Conservation (phyloP, 1,140 invertebrate species). For the Venustaconcha ellipsiformis region DNA sequence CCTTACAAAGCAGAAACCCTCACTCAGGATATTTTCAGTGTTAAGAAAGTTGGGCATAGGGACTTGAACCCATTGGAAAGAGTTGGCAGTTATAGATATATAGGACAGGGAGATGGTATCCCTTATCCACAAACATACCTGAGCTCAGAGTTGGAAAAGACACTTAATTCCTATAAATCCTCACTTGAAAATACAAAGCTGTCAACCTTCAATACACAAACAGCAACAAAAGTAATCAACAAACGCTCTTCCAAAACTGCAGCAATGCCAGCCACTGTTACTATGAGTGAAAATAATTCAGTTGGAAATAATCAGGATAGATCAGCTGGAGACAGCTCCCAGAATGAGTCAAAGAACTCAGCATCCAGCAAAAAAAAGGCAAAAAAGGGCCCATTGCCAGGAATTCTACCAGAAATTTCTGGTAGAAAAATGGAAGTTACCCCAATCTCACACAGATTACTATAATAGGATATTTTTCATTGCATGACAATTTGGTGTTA, state of each 20-base stretch:
- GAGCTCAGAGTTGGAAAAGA: constrained; percentile 34
- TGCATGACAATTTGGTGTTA: no score
- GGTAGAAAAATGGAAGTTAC: constrained; percentile 45
- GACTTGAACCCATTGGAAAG: constrained; percentile 51
- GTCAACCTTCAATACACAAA: constrained; percentile 37
- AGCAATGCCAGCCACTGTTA: constrained; percentile 27
- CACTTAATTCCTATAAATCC: constrained; percentile 33
- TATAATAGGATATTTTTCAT: constrained; percentile 15
- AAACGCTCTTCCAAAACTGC: constrained; percentile 30
- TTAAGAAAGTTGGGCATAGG: constrained; percentile 30
- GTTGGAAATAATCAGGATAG: constrained; percentile 1
- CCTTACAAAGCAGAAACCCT: constrained; percentile 18
- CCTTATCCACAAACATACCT: constrained; percentile 3
- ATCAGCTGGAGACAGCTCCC: not conserved
- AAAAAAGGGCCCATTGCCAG: constrained; percentile 15
- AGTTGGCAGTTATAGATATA: constrained; percentile 11
- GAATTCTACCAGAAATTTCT: constrained; percentile 46
- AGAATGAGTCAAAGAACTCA: constrained; percentile 6
- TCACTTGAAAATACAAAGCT: constrained; percentile 39
- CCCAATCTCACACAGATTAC: constrained; percentile 35
- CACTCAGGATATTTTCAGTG: constrained; percentile 33
- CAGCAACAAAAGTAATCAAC: constrained; percentile 38
- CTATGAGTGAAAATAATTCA: constrained; percentile 28
- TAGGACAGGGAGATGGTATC: constrained; percentile 11
- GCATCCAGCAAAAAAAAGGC: constrained; percentile 17